phyloP scores from a whole-genome alignment of 2,888 invertebrate species.

The Tortricodes alternella region DNA sequence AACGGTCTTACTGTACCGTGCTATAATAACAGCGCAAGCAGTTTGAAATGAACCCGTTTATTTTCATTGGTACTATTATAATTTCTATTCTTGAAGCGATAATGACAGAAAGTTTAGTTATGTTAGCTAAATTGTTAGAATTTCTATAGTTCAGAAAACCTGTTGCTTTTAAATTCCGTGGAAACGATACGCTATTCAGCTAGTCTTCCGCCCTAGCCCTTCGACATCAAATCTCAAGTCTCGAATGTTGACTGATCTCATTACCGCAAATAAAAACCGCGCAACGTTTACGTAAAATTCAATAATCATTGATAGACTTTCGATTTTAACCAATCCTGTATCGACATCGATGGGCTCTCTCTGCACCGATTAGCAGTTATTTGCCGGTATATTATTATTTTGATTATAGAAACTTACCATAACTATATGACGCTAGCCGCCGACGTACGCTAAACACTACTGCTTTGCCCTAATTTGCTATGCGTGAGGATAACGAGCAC shows the following conservation, averaged over 20 bases:
- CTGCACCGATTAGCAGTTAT: slow-evolving; percentile 41
- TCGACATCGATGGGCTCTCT: slow-evolving; percentile 48
- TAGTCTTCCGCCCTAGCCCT: not conserved
- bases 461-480: slow-evolving; percentile 2
- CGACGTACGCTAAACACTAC: slow-evolving; percentile 13
- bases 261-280: slow-evolving; percentile 40
- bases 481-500: slow-evolving; percentile 15
- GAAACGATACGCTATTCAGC: too few relatives aligned
- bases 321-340: slow-evolving; percentile 55
- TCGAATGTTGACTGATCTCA: slow-evolving; percentile 42
- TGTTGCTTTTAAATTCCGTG: too few relatives aligned
- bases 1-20: too few relatives aligned
- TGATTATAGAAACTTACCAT: slow-evolving; percentile 32
- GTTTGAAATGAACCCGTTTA: too few relatives aligned
- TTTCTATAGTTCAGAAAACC: too few relatives aligned
- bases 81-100: too few relatives aligned
- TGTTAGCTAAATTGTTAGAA: too few relatives aligned
- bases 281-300: slow-evolving; percentile 44
- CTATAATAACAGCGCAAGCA: too few relatives aligned
- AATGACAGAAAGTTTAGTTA: too few relatives aligned
- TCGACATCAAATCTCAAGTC: slow-evolving; percentile 19
- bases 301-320: slow-evolving; percentile 54
- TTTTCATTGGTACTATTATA: too few relatives aligned
- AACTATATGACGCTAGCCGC: slow-evolving; percentile 15
- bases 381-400: slow-evolving; percentile 35